These are phyloP conservation scores for Entomobrya multifasciata DNA, from an alignment of 2,888 invertebrate genomes.

Conservation along the genomic window DNA sequence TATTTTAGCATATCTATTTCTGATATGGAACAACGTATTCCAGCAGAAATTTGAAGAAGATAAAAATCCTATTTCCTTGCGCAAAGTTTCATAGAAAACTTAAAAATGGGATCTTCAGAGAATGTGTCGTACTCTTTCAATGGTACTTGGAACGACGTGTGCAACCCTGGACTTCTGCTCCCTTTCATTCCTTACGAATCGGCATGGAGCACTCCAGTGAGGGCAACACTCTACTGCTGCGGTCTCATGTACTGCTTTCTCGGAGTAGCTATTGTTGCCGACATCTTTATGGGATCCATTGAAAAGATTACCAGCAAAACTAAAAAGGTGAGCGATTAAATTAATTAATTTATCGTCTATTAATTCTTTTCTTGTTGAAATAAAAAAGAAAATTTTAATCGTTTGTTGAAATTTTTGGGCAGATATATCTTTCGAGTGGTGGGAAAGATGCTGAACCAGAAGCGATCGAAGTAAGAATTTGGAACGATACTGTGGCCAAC, in stretches of 20 bases:
- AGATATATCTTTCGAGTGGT: conserved; percentile 78
- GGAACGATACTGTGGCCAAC: conserved; percentile 85
- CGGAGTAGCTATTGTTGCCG: conserved; percentile 84
- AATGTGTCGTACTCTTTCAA: neutral
- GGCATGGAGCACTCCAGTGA: conserved; percentile 81
- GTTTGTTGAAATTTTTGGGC: neutral
- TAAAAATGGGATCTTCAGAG: neutral
- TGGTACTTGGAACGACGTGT: conserved; percentile 47
- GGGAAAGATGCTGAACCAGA: conserved; percentile 81
- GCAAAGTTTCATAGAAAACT: neutral
- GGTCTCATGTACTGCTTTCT: conserved; percentile 84
- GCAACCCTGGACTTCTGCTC: conserved; percentile 81
- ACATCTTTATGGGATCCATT: conserved; percentile 84
- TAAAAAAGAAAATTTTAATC: neutral
- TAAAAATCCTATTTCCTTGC: no score
- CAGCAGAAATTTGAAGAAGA: no score
- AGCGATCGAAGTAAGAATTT: conserved; percentile 82
- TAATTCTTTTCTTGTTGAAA: no score
- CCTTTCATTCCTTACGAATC: conserved; percentile 82
- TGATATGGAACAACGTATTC: no score
- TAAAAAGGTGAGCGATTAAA: conserved; percentile 80
- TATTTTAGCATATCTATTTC: no score
- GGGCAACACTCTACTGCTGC: conserved; percentile 82
- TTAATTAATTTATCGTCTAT: no score
- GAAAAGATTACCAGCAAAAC: conserved; percentile 84